Base-by-base conservation (phyloP, 2,113 vertebrate species). In the Psophia crepitans region DNA sequence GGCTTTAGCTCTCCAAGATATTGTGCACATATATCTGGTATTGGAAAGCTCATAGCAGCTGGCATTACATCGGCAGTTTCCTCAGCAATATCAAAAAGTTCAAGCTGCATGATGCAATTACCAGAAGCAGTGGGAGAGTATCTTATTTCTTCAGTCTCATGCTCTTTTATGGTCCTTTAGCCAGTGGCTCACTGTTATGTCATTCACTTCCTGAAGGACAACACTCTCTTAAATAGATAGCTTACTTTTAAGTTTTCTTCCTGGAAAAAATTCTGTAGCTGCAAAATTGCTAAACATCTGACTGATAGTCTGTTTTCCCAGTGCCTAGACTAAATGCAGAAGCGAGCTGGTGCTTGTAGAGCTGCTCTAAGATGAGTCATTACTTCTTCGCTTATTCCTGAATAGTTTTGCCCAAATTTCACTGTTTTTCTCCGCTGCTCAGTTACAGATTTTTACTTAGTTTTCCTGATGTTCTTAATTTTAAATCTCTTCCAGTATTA, bases 121-220 rank as follows among this genome's bases (percentile, higher is more conserved):
- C 83, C 71, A 94, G 68, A 93, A 95, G 63, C 71, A 84, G 76
- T 70, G 43, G 89, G 68, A 90, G 49, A 92, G 95, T 84, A 95
- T 92, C 84, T 92, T 96, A 86, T 81, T 96, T 90, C 76, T 93
- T 95, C 64, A 46, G 32, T 81, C 46, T 86, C 12, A 16, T 51
- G n/a, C 49, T 86, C 57, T 78, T 90, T 70, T 13, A 68, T 12
- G 11, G 21, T 64, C 37, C 89, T 91, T 89, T 87, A 92, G 77
- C 91, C 30, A 26, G 37, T 84, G 43, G 56, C 60, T 95, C 41
- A 15, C 64, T 78, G 49, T 70, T 92, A 76, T n/a, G 76, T 71
- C 48, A 60, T 81, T 92, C 91, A 79, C 46, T 82, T 87, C 64
- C 26, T 64, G 89, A 94, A 95, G 84, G 87, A 89, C 81, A 90